phyloP scores from a whole-genome alignment of 2,888 invertebrate genomes.

The Aspidapion aeneum region DNA sequence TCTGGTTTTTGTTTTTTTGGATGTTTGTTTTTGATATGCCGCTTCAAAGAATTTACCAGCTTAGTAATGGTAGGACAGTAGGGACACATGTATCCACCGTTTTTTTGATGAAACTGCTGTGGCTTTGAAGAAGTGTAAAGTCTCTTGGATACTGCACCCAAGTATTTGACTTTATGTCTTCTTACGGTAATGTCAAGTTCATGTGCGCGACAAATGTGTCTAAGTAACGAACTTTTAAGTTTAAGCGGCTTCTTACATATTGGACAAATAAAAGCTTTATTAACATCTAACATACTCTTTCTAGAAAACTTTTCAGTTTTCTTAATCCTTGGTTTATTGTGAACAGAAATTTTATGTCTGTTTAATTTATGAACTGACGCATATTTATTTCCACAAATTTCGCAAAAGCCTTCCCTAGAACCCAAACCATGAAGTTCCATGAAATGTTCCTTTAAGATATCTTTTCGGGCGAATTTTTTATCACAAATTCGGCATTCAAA shows the following conservation, averaged over 20 bases:
- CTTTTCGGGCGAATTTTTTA: conserved; percentile 27
- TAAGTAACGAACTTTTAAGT: conserved; percentile 25
- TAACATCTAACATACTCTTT: background rate
- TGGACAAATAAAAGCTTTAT: conserved; percentile 24
- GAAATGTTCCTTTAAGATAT: conserved; percentile 42
- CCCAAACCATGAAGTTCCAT: conserved; percentile 36
- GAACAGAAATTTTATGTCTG: background rate
- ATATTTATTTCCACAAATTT: background rate
- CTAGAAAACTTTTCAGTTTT: too few species aligned
- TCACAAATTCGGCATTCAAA: conserved; percentile 35
- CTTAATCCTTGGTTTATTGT: background rate
- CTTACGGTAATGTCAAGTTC: conserved; percentile 33
- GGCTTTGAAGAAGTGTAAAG: conserved; percentile 17
- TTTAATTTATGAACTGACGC: background rate
- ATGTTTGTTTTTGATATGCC: conserved; percentile 42
- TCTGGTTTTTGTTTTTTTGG: conserved; percentile 25
- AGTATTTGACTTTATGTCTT: conserved; percentile 26
- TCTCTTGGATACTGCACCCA: conserved; percentile 32
- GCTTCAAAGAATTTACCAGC: conserved; percentile 39
- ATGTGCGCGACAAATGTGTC: conserved; percentile 30
- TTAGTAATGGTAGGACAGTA: conserved; percentile 42
- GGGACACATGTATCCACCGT: conserved; percentile 33
- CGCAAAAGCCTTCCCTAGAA: conserved; percentile 18
- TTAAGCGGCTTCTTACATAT: conserved; percentile 32
- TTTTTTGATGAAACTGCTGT: background rate